A percentile compares a stretch with the other conserved stretches of the same genome.
phyloP scores from a whole-genome alignment of 2,888 invertebrate species.

The Drosophila tripunctata region DNA sequence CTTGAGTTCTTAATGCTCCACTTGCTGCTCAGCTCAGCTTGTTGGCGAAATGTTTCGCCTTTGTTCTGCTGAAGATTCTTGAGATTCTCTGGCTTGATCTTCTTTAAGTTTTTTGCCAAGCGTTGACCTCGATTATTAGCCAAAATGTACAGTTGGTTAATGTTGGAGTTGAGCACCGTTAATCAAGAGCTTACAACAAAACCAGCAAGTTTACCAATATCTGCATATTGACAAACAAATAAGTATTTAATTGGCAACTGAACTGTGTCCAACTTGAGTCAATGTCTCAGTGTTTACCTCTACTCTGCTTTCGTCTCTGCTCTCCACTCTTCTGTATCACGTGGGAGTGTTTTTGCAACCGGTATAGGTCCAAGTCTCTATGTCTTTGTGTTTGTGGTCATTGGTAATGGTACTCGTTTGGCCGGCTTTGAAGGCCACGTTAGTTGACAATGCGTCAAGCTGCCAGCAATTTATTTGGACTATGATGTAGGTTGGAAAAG shows the following conservation, averaged over 20 bases:
- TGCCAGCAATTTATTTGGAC: conserved; percentile 20
- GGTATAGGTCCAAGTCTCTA: neutral
- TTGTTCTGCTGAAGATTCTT: conserved; percentile 31
- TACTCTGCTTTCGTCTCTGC: neutral
- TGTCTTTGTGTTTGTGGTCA: conserved; percentile 25
- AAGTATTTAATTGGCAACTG: conserved; percentile 1
- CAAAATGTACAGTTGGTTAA: conserved; percentile 22
- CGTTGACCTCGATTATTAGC: conserved; percentile 35
- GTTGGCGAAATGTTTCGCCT: conserved; percentile 8
- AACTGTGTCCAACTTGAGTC: conserved; percentile 3
- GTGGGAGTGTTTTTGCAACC: conserved; percentile 45
- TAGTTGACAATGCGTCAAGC: conserved; percentile 36
- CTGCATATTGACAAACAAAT: conserved; percentile 17
- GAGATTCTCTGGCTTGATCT: neutral
- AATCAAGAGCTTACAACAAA: conserved; percentile 22
- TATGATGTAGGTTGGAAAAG: conserved; percentile 32
- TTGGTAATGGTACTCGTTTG: conserved; percentile 40
- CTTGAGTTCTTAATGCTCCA: conserved; percentile 2
- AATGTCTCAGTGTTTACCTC: neutral
- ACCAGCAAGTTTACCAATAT: conserved; percentile 13
- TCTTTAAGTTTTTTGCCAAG: conserved; percentile 5
- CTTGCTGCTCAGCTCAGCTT: conserved; percentile 1
- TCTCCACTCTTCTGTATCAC: neutral
- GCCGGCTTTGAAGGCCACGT: conserved; percentile 50
- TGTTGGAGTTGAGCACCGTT: conserved; percentile 13